Conservation (phyloP, 2,797 vertebrate genomes). For the Etheostoma nigrum region DNA sequence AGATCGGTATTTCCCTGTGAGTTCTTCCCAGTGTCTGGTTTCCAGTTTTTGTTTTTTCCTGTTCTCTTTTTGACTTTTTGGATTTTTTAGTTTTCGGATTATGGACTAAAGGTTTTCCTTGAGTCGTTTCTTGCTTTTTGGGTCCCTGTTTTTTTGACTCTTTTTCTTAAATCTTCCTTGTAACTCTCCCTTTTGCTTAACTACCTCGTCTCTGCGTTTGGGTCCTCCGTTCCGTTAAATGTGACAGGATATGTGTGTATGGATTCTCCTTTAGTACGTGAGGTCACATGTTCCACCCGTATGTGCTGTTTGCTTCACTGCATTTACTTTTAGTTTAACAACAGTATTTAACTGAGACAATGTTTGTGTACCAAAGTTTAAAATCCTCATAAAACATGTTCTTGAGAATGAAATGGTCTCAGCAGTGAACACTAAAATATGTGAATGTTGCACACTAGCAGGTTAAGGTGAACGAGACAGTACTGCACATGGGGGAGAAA, state of each 20-base stretch:
- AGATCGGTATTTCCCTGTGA: too few relatives aligned
- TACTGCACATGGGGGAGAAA: constrained; percentile 21
- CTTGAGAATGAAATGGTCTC: background rate
- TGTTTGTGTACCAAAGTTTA: background rate
- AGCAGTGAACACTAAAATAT: constrained; percentile 18
- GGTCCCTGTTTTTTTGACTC: too few relatives aligned
- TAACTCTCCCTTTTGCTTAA: too few relatives aligned
- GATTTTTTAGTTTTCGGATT: too few relatives aligned
- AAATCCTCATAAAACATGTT: constrained; percentile 20
- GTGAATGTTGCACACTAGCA: constrained; percentile 11
- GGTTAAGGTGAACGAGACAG: constrained; percentile 45
- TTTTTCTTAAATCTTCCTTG: too few relatives aligned
- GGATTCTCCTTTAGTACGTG: background rate
- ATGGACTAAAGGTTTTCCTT: too few relatives aligned
- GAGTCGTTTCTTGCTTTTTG: too few relatives aligned
- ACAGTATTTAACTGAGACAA: background rate
- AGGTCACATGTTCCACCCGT: background rate
- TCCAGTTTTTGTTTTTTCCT: too few relatives aligned
- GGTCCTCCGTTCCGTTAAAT: too few relatives aligned
- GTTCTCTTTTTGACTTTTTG: too few relatives aligned
- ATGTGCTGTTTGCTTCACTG: background rate
- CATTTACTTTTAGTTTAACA: constrained; percentile 19
- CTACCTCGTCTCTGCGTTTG: too few relatives aligned
- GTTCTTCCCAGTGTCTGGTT: too few relatives aligned
- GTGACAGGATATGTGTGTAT: background rate